phyloP scores from a whole-genome alignment of 1,140 invertebrate species.

The Drosophila sechellia region DNA sequence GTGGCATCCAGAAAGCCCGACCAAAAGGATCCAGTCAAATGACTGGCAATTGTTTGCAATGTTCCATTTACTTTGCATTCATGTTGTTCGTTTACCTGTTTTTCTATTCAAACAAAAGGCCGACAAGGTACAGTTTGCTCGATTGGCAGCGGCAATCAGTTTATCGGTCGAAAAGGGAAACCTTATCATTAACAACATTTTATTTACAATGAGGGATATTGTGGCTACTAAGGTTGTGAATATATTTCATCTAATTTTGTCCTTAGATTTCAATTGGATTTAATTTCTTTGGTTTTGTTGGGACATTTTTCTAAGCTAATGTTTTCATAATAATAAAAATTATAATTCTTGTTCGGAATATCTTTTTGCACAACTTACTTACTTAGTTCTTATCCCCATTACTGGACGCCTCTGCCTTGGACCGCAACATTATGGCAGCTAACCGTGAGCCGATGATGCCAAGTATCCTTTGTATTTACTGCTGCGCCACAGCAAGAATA shows the following conservation, averaged over 20 bases:
- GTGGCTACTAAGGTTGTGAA: no score
- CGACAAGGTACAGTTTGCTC: slow-evolving; percentile 10
- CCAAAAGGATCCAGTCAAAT: slow-evolving; percentile 26
- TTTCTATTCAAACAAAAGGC: slow-evolving; percentile 4
- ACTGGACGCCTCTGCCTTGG: slow-evolving; percentile 42
- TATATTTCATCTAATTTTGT: no score
- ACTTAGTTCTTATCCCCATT: not conserved
- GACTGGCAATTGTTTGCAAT: slow-evolving; percentile 44
- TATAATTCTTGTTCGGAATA: no score
- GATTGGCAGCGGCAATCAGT: not conserved
- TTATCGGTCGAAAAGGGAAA: not conserved
- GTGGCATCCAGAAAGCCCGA: slow-evolving; percentile 31
- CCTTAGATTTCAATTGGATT: no score
- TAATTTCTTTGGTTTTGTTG: no score
- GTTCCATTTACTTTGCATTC: slow-evolving; percentile 8
- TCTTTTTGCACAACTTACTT: no score
- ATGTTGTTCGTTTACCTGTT: slow-evolving; percentile 6
- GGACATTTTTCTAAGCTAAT: no score
- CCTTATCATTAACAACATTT: no score
- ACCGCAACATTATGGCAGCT: slow-evolving; percentile 57
- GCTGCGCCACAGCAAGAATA: slow-evolving; percentile 30
- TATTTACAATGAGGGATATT: no score
- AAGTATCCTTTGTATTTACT: slow-evolving; percentile 77
- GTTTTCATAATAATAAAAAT: no score
- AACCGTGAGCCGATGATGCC: slow-evolving; percentile 57